Conservation (phyloP, 2,113 vertebrate genomes). For the Otis tarda region DNA sequence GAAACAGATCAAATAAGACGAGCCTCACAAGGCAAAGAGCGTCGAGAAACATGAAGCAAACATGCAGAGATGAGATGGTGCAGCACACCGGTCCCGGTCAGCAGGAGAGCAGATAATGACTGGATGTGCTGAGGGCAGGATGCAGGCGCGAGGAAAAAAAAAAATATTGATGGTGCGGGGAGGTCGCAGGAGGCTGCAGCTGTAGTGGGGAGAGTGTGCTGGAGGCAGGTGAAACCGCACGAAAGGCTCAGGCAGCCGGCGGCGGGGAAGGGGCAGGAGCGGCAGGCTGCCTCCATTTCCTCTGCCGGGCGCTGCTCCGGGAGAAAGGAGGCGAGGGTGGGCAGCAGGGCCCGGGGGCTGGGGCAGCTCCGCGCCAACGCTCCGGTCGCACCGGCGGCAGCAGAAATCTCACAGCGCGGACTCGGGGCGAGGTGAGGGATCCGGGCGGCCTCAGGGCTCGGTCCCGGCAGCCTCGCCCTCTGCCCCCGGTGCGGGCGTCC, state of each 20-base stretch:
- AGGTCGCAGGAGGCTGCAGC: not conserved
- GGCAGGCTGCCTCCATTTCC: not conserved
- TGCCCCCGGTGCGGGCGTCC: not conserved
- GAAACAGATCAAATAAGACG: not conserved
- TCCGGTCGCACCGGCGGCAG: not conserved
- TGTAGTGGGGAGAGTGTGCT: not conserved
- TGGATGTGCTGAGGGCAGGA: accelerated
- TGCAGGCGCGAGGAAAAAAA: not conserved
- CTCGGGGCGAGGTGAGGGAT: not conserved
- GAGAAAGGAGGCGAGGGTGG: not conserved
- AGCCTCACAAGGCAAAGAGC: not conserved
- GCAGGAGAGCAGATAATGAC: not conserved
- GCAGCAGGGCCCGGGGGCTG: not conserved
- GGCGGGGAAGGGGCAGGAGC: not conserved
- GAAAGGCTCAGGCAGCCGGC: not conserved
- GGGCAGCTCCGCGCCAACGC: not conserved
- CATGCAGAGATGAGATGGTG: constrained; percentile 3
- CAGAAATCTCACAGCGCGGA: not conserved
- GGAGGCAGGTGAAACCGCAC: not conserved
- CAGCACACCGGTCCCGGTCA: not conserved
- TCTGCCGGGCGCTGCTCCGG: not conserved
- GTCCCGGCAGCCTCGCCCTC: not conserved
- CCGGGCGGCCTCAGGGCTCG: not conserved
- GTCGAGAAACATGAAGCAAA: constrained; percentile 24
- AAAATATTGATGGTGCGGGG: not conserved